Evolutionary conservation across 2,113 vertebrate species (phyloP).

Genomic region (Sinocyclocheilus anophthalmus): DNA sequence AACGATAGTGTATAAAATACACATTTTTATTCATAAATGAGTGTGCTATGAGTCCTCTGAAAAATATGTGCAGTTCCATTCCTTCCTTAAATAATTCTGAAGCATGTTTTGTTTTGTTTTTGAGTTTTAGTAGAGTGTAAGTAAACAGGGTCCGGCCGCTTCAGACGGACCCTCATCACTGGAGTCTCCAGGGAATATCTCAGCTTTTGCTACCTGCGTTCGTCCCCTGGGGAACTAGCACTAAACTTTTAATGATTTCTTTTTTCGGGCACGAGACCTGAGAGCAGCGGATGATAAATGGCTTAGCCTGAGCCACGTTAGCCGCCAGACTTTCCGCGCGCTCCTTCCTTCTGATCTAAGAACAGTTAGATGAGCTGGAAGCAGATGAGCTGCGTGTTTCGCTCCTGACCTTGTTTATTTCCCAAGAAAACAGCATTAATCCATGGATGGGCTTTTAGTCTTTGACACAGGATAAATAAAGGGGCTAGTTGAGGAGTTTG

Average conservation of each 20-base stretch:
- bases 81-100: not conserved
- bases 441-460: slow-evolving; percentile 7
- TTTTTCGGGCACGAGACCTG: slow-evolving; percentile 66
- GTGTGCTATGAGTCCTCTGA: not conserved
- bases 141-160: not conserved
- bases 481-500: not conserved
- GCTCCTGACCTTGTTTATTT: slow-evolving; percentile 19
- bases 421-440: not conserved
- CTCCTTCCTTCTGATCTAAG: slow-evolving; percentile 7
- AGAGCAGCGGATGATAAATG: slow-evolving; percentile 75
- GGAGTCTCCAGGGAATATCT: slow-evolving; percentile 55
- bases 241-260: slow-evolving; percentile 77
- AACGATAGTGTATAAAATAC: not conserved
- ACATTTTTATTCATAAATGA: not conserved
- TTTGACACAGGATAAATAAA: not conserved
- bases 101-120: not conserved
- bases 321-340: slow-evolving; percentile 60
- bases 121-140: not conserved
- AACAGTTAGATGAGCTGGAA: slow-evolving; percentile 24
- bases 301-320: slow-evolving; percentile 63
- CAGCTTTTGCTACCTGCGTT: slow-evolving; percentile 56
- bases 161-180: not conserved
- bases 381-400: slow-evolving; percentile 2
- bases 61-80: not conserved
- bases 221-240: slow-evolving; percentile 59